phyloP scores from a whole-genome alignment of 2,888 invertebrate genomes.

The Cheilosia soror region DNA sequence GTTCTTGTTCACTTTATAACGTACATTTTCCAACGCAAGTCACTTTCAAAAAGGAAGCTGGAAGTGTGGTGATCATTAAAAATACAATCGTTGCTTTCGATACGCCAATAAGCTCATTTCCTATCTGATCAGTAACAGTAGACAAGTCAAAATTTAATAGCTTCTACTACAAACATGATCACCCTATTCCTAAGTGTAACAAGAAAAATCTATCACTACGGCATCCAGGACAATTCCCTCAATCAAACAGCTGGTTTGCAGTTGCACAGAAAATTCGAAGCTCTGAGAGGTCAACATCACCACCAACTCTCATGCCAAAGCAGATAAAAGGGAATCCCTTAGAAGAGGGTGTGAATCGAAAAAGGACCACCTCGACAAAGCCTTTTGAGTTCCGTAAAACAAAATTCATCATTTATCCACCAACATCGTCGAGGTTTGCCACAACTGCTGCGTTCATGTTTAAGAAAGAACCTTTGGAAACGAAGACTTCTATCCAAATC shows the following conservation, averaged over 20 bases:
- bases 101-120: constrained; percentile 79
- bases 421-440: too few species aligned
- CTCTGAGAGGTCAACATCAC: not conserved
- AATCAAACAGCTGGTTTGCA: not conserved
- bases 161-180: constrained; percentile 79
- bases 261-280: constrained; percentile 23
- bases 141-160: too few species aligned
- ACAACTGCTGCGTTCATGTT: too few species aligned
- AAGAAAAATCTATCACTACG: constrained; percentile 43
- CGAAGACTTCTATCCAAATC: too few species aligned
- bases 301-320: too few species aligned
- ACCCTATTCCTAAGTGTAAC: constrained; percentile 72
- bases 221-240: not conserved
- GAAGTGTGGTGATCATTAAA: constrained; percentile 79
- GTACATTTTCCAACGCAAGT: constrained; percentile 70
- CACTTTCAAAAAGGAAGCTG: constrained; percentile 38
- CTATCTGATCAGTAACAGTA: constrained; percentile 22
- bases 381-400: too few species aligned
- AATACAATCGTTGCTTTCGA: constrained; percentile 81
- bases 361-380: too few species aligned
- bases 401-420: too few species aligned
- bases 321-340: too few species aligned
- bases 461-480: too few species aligned
- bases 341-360: too few species aligned
- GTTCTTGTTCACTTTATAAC: constrained; percentile 65